Conservation (phyloP, 1,140 invertebrate genomes). For the Dendrolimus punctatus region DNA sequence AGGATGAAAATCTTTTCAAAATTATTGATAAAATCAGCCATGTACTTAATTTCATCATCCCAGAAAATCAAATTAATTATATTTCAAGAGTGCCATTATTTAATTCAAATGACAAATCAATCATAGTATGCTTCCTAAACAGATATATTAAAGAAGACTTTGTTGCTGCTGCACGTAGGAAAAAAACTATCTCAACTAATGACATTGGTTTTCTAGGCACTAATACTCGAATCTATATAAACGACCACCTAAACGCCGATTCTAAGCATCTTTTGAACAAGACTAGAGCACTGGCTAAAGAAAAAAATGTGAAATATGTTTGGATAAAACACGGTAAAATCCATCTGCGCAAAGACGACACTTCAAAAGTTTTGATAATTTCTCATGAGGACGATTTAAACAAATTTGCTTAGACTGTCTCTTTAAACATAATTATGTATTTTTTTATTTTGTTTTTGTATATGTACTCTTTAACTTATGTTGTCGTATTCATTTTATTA, state of each 20-base stretch:
- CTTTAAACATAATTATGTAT: too few relatives aligned
- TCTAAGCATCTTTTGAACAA: conserved; percentile 8
- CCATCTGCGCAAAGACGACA: conserved; percentile 11
- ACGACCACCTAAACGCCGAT: conserved; percentile 9
- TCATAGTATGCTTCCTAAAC: conserved; percentile 13
- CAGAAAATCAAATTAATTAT: conserved; percentile 10
- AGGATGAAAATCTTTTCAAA: conserved; percentile 9
- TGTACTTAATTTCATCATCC: conserved; percentile 1
- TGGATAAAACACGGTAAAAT: conserved; percentile 14
- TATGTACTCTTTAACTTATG: too few relatives aligned
- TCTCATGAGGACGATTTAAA: conserved; percentile 8
- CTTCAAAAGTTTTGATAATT: conserved; percentile 5
- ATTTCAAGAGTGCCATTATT: conserved; percentile 5
- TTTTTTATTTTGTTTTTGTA: too few relatives aligned
- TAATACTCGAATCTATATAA: conserved; percentile 2
- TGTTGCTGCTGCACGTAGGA: conserved; percentile 9
- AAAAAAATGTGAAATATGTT: conserved; percentile 4
- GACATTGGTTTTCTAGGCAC: conserved; percentile 7
- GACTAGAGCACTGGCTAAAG: not conserved
- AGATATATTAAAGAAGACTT: conserved; percentile 16
- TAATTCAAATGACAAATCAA: conserved; percentile 11
- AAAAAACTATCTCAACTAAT: conserved; percentile 4
- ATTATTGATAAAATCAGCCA: conserved; percentile 6
- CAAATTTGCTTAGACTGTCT: conserved; percentile 5
- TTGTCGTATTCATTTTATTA: too few relatives aligned